Evolutionary conservation across 2,888 invertebrate genomes (phyloP).

Genomic region (Trichopria drosophilae): DNA sequence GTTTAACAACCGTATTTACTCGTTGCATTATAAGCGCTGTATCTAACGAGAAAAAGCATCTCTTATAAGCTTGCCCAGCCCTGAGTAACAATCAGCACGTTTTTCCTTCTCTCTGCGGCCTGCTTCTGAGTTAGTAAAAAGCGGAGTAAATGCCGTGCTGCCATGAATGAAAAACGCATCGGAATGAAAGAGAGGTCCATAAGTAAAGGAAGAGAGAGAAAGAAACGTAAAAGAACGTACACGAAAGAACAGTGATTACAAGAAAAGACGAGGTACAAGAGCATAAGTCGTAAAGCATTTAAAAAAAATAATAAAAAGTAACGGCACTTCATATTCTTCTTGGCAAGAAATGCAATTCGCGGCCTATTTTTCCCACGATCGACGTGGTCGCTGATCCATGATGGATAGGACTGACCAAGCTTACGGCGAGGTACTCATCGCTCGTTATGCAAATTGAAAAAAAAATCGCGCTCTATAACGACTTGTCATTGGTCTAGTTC

Average conservation of each 20-base stretch:
- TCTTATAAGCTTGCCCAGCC: slow-evolving; percentile 53
- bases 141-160: slow-evolving; percentile 40
- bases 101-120: slow-evolving; percentile 31
- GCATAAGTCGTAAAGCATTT: slow-evolving; percentile 18
- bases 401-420: slow-evolving; percentile 54
- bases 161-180: slow-evolving; percentile 12
- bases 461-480: background rate
- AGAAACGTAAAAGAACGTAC: slow-evolving; percentile 20
- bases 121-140: slow-evolving; percentile 46
- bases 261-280: slow-evolving; percentile 22
- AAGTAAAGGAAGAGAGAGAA: slow-evolving; percentile 24
- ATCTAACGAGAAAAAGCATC: no score
- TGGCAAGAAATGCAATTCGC: slow-evolving; percentile 17
- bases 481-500: no score
- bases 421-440: slow-evolving; percentile 35
- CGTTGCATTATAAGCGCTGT: no score
- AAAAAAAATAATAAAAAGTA: slow-evolving; percentile 34
- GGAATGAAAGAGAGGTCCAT: slow-evolving; percentile 9
- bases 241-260: slow-evolving; percentile 23
- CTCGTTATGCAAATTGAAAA: background rate
- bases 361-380: slow-evolving; percentile 4
- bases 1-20: no score
- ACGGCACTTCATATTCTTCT: slow-evolving; percentile 43
- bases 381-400: background rate
- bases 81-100: slow-evolving; percentile 43